phyloP scores from a whole-genome alignment of 2,888 invertebrate species.

The Brachypterus glaber region DNA sequence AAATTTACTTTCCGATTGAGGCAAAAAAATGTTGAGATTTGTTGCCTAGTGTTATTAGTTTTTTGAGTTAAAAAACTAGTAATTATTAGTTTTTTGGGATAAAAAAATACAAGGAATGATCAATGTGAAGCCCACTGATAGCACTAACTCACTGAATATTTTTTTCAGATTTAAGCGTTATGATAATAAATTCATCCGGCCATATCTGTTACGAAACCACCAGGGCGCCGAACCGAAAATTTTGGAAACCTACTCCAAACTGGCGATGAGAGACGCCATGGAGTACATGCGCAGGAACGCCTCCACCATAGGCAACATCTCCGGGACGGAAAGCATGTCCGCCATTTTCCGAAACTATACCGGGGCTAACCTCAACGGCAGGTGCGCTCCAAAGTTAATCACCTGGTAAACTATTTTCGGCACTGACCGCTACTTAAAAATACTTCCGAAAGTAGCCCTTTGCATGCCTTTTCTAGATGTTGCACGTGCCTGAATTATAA shows the following conservation, averaged over 20 bases:
- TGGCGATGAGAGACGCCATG: slow-evolving; percentile 90
- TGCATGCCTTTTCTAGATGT: slow-evolving; percentile 7
- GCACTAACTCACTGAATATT: too few relatives aligned
- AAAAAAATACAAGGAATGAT: too few relatives aligned
- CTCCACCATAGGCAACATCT: slow-evolving; percentile 78
- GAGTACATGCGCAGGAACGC: slow-evolving; percentile 83
- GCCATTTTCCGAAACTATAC: slow-evolving; percentile 86
- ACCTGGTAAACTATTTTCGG: slow-evolving; percentile 47
- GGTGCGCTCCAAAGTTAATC: slow-evolving; percentile 54
- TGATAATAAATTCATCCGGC: slow-evolving; percentile 88
- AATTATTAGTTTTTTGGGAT: too few relatives aligned
- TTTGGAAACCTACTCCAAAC: slow-evolving; percentile 85
- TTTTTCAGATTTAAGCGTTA: slow-evolving; percentile 74
- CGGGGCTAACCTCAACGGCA: slow-evolving; percentile 72
- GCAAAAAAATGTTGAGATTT: too few relatives aligned
- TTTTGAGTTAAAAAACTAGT: too few relatives aligned
- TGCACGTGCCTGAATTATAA: too few relatives aligned
- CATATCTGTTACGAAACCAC: slow-evolving; percentile 74
- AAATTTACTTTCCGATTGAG: too few relatives aligned
- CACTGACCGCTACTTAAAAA: slow-evolving; percentile 28
- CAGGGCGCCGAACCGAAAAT: slow-evolving; percentile 89
- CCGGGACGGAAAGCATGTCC: slow-evolving; percentile 83
- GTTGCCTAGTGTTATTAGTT: too few relatives aligned
- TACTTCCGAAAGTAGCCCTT: slow-evolving; percentile 9
- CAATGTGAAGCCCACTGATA: too few relatives aligned